Evolutionary conservation across 2,888 invertebrate species (phyloP).

Genomic region (Chromoteleia sp.): DNA sequence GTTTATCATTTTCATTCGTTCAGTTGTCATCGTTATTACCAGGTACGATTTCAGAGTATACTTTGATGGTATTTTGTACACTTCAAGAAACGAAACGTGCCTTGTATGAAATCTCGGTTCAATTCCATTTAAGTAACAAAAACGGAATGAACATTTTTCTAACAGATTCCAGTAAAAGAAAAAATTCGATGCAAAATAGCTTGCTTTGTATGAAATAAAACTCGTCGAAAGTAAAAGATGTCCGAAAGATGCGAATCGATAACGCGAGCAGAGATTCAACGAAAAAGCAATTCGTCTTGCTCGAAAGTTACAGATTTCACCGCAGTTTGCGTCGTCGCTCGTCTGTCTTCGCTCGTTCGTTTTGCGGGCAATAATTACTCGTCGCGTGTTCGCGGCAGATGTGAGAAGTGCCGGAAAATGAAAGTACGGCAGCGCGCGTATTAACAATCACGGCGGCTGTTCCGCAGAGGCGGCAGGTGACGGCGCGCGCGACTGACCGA

Average conservation of each 20-base stretch:
- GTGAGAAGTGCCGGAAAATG: conserved; percentile 68
- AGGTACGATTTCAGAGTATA: no score
- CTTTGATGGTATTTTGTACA: no score
- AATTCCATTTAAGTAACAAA: no score
- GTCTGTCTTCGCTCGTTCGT: conserved; percentile 37
- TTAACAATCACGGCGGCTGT: conserved; percentile 62
- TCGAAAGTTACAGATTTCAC: conserved; percentile 63
- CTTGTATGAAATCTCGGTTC: no score
- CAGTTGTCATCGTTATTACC: no score
- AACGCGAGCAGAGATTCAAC: not conserved
- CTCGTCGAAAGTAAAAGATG: no score
- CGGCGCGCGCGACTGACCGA: conserved; percentile 68
- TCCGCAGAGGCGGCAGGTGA: conserved; percentile 67
- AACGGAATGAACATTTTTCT: no score
- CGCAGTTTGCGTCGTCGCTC: conserved; percentile 16
- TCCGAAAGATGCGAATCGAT: not conserved
- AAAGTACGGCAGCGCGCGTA: conserved; percentile 58
- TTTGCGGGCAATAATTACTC: conserved; percentile 61
- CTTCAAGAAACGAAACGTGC: no score
- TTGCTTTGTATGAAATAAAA: not conserved
- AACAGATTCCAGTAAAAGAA: no score
- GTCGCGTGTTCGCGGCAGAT: conserved; percentile 67
- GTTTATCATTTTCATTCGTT: no score
- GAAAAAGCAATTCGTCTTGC: conserved; percentile 13
- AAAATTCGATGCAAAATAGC: no score